Conservation (phyloP, 2,113 vertebrate species). For the Limnothrissa miodon region DNA sequence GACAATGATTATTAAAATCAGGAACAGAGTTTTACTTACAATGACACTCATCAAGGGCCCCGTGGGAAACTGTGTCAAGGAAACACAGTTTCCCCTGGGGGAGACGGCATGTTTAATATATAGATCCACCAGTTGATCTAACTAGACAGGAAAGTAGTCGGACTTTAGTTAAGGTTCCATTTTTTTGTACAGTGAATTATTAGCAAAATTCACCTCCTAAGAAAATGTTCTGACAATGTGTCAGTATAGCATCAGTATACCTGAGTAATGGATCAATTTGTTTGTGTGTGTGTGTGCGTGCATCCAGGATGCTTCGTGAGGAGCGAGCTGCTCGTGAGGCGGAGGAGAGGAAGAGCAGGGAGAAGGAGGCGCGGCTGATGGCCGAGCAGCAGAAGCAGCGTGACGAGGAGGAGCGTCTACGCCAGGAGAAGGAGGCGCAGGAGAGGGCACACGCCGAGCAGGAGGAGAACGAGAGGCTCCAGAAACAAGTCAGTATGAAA, state of each 20-base stretch:
- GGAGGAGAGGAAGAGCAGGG: slow-evolving; percentile 72
- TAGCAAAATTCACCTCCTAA: too few species aligned
- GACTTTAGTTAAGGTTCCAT: too few species aligned
- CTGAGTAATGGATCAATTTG: background rate
- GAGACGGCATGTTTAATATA: too few species aligned
- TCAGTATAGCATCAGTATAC: background rate
- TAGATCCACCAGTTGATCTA: too few species aligned
- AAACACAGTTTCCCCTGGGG: too few species aligned
- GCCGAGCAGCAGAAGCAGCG: slow-evolving; percentile 73
- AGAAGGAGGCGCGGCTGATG: slow-evolving; percentile 73
- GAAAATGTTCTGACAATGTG: too few species aligned
- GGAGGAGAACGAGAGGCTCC: slow-evolving; percentile 84
- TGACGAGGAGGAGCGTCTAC: slow-evolving; percentile 66
- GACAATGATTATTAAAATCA: too few species aligned
- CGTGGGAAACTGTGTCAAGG: too few species aligned
- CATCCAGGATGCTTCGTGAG: slow-evolving; percentile 73
- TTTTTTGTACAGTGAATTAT: too few species aligned
- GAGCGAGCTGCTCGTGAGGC: slow-evolving; percentile 77
- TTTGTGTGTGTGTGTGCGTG: background rate
- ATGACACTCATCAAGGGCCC: too few species aligned
- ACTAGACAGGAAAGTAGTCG: too few species aligned
- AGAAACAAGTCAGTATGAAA: slow-evolving; percentile 76
- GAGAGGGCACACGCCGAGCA: slow-evolving; percentile 77
- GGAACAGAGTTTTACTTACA: too few species aligned
- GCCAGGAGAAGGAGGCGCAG: slow-evolving; percentile 70